A percentile compares a stretch with the other conserved stretches of the same genome.
These are phyloP conservation scores for Penaeus monodon DNA, from an alignment of 2,888 invertebrate genomes.

Conservation along the genomic window DNA sequence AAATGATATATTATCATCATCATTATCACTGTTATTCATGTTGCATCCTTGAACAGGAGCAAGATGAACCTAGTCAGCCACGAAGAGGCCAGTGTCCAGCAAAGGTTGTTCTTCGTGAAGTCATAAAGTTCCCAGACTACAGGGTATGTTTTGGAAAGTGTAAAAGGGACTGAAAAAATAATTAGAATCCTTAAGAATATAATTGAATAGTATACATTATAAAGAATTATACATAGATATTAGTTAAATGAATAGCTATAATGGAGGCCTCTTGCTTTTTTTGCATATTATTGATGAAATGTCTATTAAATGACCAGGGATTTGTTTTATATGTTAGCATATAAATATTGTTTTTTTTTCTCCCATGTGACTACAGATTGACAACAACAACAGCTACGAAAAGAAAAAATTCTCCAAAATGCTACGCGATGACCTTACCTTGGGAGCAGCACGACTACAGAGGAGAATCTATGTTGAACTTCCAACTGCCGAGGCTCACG, in stretches of 20 bases:
- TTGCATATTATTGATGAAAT: too few relatives aligned
- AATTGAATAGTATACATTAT: too few relatives aligned
- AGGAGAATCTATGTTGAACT: slow-evolving; percentile 43
- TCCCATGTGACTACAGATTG: slow-evolving; percentile 27
- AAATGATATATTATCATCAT: too few relatives aligned
- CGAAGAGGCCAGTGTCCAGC: slow-evolving; percentile 41
- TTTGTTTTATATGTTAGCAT: too few relatives aligned
- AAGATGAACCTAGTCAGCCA: background rate
- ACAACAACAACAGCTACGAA: slow-evolving; percentile 37
- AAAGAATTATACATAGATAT: too few relatives aligned
- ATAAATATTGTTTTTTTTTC: too few relatives aligned
- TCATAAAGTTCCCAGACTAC: slow-evolving; percentile 51
- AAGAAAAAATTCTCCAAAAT: slow-evolving; percentile 47
- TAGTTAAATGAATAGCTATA: too few relatives aligned
- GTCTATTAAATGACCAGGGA: too few relatives aligned
- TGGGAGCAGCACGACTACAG: slow-evolving; percentile 12
- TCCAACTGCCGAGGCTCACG: slow-evolving; percentile 30
- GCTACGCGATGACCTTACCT: slow-evolving; percentile 30
- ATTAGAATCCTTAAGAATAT: too few relatives aligned
- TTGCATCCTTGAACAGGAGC: background rate
- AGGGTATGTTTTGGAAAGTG: slow-evolving; percentile 20
- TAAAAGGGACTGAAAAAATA: too few relatives aligned
- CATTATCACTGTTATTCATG: too few relatives aligned
- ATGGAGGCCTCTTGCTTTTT: too few relatives aligned
- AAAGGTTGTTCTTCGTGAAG: slow-evolving; percentile 44